Evolutionary conservation across 2,113 vertebrate genomes (phyloP), one percentile per base, ranked within the genome.

Genomic region (Hyperoodon ampullatus): DNA sequence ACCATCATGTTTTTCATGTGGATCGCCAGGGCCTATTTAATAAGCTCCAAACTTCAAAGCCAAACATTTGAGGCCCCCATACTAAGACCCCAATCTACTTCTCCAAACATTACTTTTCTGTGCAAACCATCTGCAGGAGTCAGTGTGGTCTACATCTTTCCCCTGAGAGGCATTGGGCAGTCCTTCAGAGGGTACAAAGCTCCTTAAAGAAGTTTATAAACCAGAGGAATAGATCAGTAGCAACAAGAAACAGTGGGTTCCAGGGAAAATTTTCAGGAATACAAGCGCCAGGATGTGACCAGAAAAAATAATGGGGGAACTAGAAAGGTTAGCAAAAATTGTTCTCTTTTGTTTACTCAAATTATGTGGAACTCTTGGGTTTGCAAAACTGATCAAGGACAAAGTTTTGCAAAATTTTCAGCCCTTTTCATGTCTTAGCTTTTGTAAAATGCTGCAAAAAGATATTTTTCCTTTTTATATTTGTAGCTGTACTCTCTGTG

Each of bases 401-500:
- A 91, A 19, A 8, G 10, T 81, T 92, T 91, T 44, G 53, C 7
- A 35, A 94, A 82, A 61, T 39, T 80, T 75, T 66, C 58, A 80
- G 30, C 42, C 88, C 2, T 97, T 88, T 89, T 88, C 6, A 39
- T 11, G 66, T 93, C 2, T 42, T 86, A 35, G 12, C 3, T 80
- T 88, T 87, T 94, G 42, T 58, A 75, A 92, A 94, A 82, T 91
- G 21, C 15, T 60, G 13, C 23, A 88, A 82, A 93, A 93, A 50
- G 8, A 1, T 33, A 55, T n/a, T 83, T 95, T 93, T 55, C 2
- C 19, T 26, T 96, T 94, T 85, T 35, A 26, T 80, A 78, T 71
- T 55, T 86, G 74, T 77, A 89, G 2, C 15, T 78, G 24, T 55
- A 35, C 18, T 85, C 4, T 8, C 30, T 66, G 24, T 3, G 33